Conservation (phyloP, 2,113 vertebrate genomes). For the Nesoenas mayeri region DNA sequence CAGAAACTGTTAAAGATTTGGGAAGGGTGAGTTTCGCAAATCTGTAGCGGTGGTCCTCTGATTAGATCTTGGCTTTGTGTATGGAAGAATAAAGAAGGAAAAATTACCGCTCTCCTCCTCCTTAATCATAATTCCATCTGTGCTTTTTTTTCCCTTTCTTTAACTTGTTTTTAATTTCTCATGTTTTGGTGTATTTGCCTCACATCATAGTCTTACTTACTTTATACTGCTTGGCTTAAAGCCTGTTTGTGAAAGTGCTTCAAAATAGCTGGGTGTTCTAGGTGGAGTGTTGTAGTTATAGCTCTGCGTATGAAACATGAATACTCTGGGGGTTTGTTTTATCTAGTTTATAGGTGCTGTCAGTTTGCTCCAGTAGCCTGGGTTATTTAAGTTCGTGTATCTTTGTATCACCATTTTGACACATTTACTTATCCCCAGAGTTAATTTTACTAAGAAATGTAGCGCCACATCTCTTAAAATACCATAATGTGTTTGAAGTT, state of each 20-base stretch:
- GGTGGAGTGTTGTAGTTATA: neutral
- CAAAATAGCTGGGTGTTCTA: neutral
- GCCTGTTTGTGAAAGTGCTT: neutral
- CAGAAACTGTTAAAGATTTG: neutral
- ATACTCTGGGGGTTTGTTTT: rapidly evolving
- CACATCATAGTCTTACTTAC: neutral
- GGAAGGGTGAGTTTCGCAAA: neutral
- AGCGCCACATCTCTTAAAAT: neutral
- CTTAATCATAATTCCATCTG: neutral
- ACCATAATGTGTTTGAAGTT: neutral
- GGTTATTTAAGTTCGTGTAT: neutral
- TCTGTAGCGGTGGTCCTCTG: neutral
- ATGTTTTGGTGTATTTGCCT: neutral
- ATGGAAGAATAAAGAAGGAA: neutral
- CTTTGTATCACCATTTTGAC: neutral
- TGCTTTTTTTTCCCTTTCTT: neutral
- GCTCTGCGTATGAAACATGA: neutral
- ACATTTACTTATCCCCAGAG: neutral
- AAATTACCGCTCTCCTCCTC: neutral
- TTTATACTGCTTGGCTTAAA: neutral
- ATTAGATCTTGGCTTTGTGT: neutral
- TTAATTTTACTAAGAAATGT: neutral
- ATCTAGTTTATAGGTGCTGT: neutral
- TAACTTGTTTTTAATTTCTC: neutral
- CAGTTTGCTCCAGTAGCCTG: neutral